A percentile compares a stretch with the other conserved stretches of the same genome.
phyloP scores from a whole-genome alignment of 2,888 invertebrate species.

The Deroplatys truncata region DNA sequence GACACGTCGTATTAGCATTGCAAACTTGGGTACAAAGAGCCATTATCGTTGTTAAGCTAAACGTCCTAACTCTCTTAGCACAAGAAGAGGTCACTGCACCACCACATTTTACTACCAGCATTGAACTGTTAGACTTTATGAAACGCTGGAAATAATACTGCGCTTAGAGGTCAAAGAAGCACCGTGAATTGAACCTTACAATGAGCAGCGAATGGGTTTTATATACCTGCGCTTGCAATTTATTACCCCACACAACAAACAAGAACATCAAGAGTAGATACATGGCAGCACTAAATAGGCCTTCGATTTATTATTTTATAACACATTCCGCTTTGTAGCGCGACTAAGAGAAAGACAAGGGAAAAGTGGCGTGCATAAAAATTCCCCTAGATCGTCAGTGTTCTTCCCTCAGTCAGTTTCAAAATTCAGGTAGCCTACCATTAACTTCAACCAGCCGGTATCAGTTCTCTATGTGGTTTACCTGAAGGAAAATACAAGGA shows the following conservation, averaged over 20 bases:
- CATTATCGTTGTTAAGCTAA: not conserved
- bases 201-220: not conserved
- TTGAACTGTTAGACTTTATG: not conserved
- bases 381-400: no score
- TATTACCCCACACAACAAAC: not conserved
- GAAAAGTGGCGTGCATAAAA: no score
- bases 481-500: no score
- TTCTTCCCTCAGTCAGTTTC: no score
- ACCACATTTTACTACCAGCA: not conserved
- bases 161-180: not conserved
- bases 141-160: not conserved
- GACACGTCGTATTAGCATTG: not conserved
- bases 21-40: not conserved
- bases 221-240: not conserved
- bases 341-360: no score
- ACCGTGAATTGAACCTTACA: not conserved
- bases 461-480: no score
- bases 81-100: not conserved
- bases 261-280: no score
- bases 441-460: no score
- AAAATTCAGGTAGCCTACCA: no score
- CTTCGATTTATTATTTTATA: no score
- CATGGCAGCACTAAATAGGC: no score
- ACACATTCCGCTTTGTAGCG: no score
- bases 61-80: not conserved